A percentile compares a stretch with the other conserved stretches of the same genome.
phyloP scores from a whole-genome alignment of 2,113 vertebrate species.

The Clinocottus analis region DNA sequence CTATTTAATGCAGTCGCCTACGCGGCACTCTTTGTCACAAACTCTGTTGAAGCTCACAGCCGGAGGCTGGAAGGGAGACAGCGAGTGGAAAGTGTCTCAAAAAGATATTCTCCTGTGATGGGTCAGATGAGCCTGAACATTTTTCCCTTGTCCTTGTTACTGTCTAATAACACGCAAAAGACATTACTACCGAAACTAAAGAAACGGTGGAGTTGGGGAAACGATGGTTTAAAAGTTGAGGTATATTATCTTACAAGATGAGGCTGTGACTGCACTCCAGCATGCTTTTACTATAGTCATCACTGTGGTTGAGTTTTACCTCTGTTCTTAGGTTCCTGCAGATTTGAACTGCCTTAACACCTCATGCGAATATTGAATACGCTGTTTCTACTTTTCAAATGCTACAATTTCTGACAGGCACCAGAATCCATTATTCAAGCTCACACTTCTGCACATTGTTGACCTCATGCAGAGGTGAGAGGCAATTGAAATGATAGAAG shows the following conservation, averaged over 20 bases:
- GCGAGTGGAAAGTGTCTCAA: neutral
- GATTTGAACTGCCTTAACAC: neutral
- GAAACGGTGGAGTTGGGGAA: neutral
- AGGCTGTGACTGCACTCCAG: neutral
- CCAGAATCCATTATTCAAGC: constrained; percentile 7
- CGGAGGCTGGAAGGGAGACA: neutral
- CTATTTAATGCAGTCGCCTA: neutral
- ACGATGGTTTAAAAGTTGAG: neutral
- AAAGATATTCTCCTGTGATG: neutral
- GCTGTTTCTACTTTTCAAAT: constrained; percentile 1
- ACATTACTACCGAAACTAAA: neutral
- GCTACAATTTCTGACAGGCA: neutral
- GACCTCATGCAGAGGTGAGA: constrained; percentile 2
- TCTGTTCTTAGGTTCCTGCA: neutral
- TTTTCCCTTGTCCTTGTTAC: neutral
- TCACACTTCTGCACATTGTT: neutral
- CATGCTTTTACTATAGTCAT: neutral
- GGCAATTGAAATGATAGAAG: constrained; percentile 7
- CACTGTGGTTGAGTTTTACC: neutral
- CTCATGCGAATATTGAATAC: neutral
- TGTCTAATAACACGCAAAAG: neutral
- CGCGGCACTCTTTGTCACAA: neutral
- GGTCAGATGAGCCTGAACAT: neutral
- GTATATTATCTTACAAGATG: neutral
- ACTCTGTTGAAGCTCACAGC: neutral